Evolutionary conservation across 2,113 vertebrate genomes (phyloP).

Genomic region (Dissostichus mawsoni): DNA sequence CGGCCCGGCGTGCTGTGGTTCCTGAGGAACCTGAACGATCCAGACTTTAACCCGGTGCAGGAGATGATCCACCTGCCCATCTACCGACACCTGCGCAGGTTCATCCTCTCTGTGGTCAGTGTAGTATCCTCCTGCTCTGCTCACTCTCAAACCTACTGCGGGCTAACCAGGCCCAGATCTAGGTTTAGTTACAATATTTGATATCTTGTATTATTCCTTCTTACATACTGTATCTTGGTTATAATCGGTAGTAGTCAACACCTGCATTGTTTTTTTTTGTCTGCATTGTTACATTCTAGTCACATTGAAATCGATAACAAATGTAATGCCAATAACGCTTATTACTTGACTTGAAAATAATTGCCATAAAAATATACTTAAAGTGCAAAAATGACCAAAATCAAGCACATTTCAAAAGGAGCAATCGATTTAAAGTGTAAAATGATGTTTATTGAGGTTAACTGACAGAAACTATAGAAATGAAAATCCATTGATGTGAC

Average conservation of each 20-base stretch:
- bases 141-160: background rate
- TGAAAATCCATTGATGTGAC: background rate
- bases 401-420: background rate
- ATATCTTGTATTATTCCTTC: too few species aligned
- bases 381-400: background rate
- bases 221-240: too few species aligned
- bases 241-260: too few species aligned
- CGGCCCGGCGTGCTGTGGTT: slow-evolving; percentile 97
- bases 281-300: too few species aligned
- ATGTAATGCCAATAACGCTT: too few species aligned
- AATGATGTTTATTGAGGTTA: background rate
- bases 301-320: too few species aligned
- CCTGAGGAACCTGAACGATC: slow-evolving; percentile 97
- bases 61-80: slow-evolving; percentile 99
- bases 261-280: too few species aligned
- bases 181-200: background rate
- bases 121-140: background rate
- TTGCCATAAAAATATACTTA: background rate
- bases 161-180: background rate
- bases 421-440: background rate
- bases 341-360: too few species aligned
- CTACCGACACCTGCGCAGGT: slow-evolving; percentile 95
- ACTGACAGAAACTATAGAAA: background rate
- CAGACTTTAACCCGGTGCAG: slow-evolving; percentile 97
- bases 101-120: slow-evolving; percentile 96